Evolutionary conservation across 1,140 invertebrate species (phyloP), one percentile per base, ranked within the genome.

Genomic region (Sipha flava): DNA sequence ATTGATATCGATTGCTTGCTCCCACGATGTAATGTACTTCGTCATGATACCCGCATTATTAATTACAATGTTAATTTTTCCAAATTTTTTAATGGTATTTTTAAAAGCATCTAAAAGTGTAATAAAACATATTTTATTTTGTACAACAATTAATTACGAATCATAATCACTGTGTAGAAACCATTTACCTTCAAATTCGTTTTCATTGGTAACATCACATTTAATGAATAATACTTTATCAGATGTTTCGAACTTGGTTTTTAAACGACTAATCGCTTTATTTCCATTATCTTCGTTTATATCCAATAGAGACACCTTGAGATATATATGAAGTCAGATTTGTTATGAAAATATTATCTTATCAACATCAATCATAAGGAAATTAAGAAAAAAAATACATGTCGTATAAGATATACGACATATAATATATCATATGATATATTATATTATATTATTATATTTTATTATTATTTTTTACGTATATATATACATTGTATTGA

Each of bases 41-140:
- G 47, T 37, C 70, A 75, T 75, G 6, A 75, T 75, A 37, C 45
- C 70, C 7, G 70, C 70, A 37, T 75, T 75, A 37, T 75, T 75
- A 16, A 75, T 18, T 16, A 75, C 70, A 16, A 75, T 75, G 29
- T 75, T 49, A 21, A 75, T 14, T 54, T 75, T 75, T 18, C 70
- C 70, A 37, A 75, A 75, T 16, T 37, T 54, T 6, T 54, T 47
- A 18, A 75, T 54, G 7, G 49, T 54, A 37, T 75, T 52, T 23
- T 54, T 34, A 75, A 75, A 75, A 23, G 70, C 31, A 14, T 54
- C 70, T 75, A 14, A 23, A 37, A 45, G 21, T 5, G 16, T 16
- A 52, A 52, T 40, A 40, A 6, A 40, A 6, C 37, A 47, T 70
- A 18, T 5, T 26, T 0, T 10, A 31, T 12, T 10, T 26, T 29